Base-by-base conservation (phyloP, 2,113 vertebrate species). In the Trogon surrucura region DNA sequence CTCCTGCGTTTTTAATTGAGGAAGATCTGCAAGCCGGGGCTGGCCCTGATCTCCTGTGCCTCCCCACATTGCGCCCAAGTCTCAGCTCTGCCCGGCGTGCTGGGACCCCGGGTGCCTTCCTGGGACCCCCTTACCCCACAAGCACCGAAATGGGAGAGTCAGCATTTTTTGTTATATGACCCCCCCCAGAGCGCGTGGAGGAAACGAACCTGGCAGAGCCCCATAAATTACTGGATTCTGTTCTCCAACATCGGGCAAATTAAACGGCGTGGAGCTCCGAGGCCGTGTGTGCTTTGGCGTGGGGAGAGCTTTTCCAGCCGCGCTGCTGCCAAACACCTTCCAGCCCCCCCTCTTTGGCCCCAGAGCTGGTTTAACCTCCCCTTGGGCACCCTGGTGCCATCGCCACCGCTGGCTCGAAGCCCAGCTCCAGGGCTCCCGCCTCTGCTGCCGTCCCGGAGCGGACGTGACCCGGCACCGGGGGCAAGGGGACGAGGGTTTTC, bases 251-350 rank as follows among this genome's bases (percentile, higher is more conserved):
- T 0, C 0, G 69, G 89, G 95, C 44, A 9, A 70, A 74, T 6
- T 13, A 86, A 83, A 36, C 22, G 3, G 5, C 12, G 66, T 72
- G 3, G 36, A 60, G 72, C 20, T 82, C 94, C 88, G 70, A 32
- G 75, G 75, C 81, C 17, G 51, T 87, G 87, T 96, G 96, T 94
- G 95, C 92, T 86, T 96, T 97, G 96, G 96, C 94, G 18, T 26
- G 85, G 83, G 51, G 86, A 95, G 88, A 97, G 77, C 94, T 97
- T 97, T 96, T 94, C 96, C 96, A 97, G 95, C 85, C 56, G 0
- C 1, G 5, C 54, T 1, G 19, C 5, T 94, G 91, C 94, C 95
- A 97, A 92, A 95, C 92, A 62, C 94, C 92, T 95, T 83, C 41
- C 82, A 72, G 82, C 32, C 58, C 95, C 72, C 72, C 85, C 79